Conservation (phyloP, 2,113 vertebrate species). For the Motacilla tschutschensis region DNA sequence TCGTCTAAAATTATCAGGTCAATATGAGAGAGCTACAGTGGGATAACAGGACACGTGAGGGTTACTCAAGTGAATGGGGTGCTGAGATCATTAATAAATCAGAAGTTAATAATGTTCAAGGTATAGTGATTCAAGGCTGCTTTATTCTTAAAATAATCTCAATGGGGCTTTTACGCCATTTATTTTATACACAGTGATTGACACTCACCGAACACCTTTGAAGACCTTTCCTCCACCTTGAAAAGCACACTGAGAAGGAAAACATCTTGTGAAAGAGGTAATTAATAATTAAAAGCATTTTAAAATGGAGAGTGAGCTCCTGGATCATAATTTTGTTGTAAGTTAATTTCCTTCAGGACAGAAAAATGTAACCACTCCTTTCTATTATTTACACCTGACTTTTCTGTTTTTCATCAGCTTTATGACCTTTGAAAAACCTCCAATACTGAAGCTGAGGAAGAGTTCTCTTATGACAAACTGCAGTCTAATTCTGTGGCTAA, state of each 20-base stretch:
- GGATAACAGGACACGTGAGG: neutral
- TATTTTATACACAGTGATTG: neutral
- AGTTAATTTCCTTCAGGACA: neutral
- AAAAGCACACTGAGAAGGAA: neutral
- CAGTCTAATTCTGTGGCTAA: neutral
- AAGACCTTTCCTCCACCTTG: neutral
- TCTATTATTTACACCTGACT: neutral
- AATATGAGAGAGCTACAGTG: neutral
- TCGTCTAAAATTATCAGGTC: neutral
- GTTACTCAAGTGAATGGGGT: neutral
- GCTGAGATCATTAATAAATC: neutral
- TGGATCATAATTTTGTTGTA: neutral
- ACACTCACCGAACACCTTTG: neutral
- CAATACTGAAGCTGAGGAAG: neutral
- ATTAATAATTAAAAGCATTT: neutral
- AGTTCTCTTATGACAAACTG: neutral
- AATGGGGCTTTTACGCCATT: neutral
- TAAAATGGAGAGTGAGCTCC: neutral
- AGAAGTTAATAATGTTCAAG: neutral
- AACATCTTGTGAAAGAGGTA: neutral
- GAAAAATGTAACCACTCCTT: neutral
- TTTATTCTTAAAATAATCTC: neutral
- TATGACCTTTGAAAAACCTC: neutral
- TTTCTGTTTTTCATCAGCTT: neutral
- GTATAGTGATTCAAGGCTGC: neutral